Evolutionary conservation across 2,113 vertebrate species (phyloP).

Genomic region (Speoplatyrhinus poulsoni): DNA sequence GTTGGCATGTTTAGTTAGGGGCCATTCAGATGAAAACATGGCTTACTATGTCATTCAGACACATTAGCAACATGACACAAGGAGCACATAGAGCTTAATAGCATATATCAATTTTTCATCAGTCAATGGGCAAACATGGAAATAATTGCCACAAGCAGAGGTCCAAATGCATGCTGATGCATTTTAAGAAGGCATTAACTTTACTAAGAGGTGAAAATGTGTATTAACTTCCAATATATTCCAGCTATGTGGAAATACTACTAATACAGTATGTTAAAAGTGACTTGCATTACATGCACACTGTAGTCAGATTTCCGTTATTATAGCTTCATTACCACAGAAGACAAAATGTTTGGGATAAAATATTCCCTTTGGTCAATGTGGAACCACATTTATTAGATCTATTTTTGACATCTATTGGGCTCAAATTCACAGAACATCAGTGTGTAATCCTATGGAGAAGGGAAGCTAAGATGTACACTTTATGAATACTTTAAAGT

Average conservation of each 20-base stretch:
- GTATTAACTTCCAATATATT: slow-evolving; percentile 8
- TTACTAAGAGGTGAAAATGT: slow-evolving; percentile 34
- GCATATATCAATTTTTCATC: slow-evolving; percentile 54
- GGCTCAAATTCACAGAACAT: too few species aligned
- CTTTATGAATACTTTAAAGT: too few species aligned
- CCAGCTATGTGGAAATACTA: background rate
- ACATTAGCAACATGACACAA: slow-evolving; percentile 58
- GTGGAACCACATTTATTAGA: too few species aligned
- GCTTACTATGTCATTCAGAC: slow-evolving; percentile 57
- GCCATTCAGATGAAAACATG: slow-evolving; percentile 15
- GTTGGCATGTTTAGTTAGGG: background rate
- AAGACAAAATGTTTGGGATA: too few species aligned
- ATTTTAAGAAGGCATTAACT: slow-evolving; percentile 36
- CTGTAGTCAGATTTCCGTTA: too few species aligned
- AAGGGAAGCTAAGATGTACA: too few species aligned
- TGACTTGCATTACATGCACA: too few species aligned
- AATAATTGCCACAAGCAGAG: slow-evolving; percentile 21
- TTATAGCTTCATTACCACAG: too few species aligned
- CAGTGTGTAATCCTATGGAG: too few species aligned
- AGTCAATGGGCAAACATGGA: slow-evolving; percentile 34
- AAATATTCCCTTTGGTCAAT: too few species aligned
- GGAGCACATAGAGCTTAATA: slow-evolving; percentile 60
- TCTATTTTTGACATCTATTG: too few species aligned
- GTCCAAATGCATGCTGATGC: slow-evolving; percentile 10
- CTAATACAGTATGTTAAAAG: too few species aligned